Base-by-base conservation (phyloP, 2,888 invertebrate genomes). In the Ophion ellenae region DNA sequence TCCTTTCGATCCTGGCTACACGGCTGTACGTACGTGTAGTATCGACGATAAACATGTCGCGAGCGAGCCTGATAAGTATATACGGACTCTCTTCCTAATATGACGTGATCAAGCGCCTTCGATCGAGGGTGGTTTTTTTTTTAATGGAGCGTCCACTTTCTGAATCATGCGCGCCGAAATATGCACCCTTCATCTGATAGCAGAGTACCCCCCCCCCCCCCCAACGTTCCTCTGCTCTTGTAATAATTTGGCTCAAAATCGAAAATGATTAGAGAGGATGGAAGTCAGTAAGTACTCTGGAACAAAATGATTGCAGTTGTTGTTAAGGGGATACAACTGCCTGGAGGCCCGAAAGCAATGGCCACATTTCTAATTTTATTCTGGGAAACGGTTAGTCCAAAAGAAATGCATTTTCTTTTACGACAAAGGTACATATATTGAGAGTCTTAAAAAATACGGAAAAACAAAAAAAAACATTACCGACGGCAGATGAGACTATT, bases 1-100 rank as follows among this genome's bases (percentile, higher is more conserved):
- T 45, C 57, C n/a, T 32, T 36, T 14, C 59, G 47, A 64, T 66
- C 45, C 61, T 57, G 64, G 36, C 17, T 71, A 66, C 45, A 75
- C 36, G 40, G 57, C 53, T 17, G 14, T 4, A 53, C 53, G 73
- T 81, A 66, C 74, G 32, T 53, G 36, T 2, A 57, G 70, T 73
- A 79, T 57, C 78, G 79, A 80, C 61, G 45, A 85, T 85, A 83
- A 85, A 85, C 64, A 73, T 69, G 73, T 77, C 77, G 47, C 59
- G 75, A 71, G 24, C 20, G 70, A 71, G 24, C 61, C 57, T 73
- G 73, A 73, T 57, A 73, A 73, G 73, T 73, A 73, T 57, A 57
- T 47, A 77, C 61, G 61, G 75, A 71, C 70, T 24, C 32, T 47
- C 77, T 61, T 61, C 61, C 61, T 61, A 61, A 61, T 61, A 61